Evolutionary conservation across 2,797 vertebrate species (phyloP).

Genomic region (Corythornis leucogaster): DNA sequence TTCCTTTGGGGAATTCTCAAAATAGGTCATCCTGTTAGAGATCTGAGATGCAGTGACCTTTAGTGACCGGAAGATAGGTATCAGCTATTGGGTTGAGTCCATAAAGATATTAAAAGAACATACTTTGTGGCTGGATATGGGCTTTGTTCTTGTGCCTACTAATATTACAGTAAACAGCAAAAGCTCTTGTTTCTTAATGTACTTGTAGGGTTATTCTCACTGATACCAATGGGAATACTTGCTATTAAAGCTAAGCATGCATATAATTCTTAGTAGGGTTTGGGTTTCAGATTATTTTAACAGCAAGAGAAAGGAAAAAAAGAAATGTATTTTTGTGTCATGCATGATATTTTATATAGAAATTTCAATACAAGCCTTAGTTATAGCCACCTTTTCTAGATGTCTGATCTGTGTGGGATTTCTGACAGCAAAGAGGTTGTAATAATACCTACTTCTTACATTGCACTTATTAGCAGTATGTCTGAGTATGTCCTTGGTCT

Average conservation of each 20-base stretch:
- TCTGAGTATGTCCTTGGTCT: not conserved
- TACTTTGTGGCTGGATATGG: not conserved
- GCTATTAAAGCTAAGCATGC: not conserved
- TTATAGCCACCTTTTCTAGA: not conserved
- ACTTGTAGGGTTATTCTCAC: not conserved
- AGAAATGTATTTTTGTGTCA: not conserved
- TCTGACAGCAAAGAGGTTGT: not conserved
- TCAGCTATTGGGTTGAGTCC: not conserved
- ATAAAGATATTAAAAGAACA: conserved; percentile 25
- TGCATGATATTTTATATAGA: not conserved
- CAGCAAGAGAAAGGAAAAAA: not conserved
- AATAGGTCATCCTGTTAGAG: not conserved
- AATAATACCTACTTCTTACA: not conserved
- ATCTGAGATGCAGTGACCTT: conserved; percentile 28
- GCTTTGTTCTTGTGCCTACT: conserved; percentile 30
- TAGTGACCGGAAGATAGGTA: conserved; percentile 38
- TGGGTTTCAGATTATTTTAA: not conserved
- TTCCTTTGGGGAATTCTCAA: not conserved
- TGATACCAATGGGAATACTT: not conserved
- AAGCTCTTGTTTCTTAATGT: not conserved
- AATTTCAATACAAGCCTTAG: not conserved
- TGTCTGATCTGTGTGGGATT: not conserved
- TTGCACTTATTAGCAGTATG: not conserved
- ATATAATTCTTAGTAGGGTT: not conserved
- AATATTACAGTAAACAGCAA: conserved; percentile 6